Conservation (phyloP, 2,888 invertebrate species). For the Microctonus brassicae region DNA sequence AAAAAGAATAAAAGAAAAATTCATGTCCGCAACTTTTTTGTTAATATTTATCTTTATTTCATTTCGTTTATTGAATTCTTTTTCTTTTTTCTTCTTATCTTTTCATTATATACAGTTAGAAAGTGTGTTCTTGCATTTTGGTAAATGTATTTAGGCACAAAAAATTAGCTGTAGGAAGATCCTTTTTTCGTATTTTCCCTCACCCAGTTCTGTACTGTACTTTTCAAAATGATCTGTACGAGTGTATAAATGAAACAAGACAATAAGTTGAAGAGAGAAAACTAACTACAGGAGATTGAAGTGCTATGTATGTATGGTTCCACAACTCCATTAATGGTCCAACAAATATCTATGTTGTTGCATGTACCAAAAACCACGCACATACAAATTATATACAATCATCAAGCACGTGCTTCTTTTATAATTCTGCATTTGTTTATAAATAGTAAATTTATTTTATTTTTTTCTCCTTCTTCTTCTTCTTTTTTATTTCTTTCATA, state of each 20-base stretch:
- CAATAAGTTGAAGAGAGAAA: background rate
- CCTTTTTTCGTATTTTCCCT: background rate
- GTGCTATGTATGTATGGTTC: background rate
- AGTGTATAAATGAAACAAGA: background rate
- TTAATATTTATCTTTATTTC: background rate
- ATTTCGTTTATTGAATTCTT: background rate
- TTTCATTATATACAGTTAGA: background rate
- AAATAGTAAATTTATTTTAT: background rate
- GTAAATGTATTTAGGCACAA: background rate
- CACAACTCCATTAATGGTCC: background rate
- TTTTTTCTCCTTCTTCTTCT: slow-evolving; percentile 1
- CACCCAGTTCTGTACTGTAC: background rate
- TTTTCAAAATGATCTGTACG: background rate
- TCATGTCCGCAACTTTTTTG: background rate
- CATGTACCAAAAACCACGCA: background rate
- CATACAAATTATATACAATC: background rate
- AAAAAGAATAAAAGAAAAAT: background rate
- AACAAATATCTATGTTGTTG: background rate
- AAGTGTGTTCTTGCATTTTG: background rate
- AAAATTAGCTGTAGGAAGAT: background rate
- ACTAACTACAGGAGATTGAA: background rate
- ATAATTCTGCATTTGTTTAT: background rate
- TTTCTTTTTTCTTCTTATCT: background rate
- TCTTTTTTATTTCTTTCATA: background rate
- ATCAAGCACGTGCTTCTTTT: background rate